A percentile compares a stretch with the other conserved stretches of the same genome.
phyloP scores from a whole-genome alignment of 2,888 invertebrate genomes.

The Trachelus tabidus region DNA sequence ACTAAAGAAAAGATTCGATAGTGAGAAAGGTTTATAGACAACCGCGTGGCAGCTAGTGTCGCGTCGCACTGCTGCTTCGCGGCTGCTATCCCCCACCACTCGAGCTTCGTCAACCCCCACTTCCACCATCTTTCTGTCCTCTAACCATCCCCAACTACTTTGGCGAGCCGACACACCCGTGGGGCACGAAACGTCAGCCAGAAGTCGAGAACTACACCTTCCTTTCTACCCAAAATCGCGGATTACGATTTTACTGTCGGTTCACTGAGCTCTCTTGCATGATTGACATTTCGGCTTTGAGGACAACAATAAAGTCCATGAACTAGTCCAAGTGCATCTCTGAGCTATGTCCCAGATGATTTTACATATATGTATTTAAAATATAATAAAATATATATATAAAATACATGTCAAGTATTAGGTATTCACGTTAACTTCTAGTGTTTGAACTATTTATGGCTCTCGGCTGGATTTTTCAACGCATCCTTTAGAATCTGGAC shows the following conservation, averaged over 20 bases:
- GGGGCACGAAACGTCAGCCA: slow-evolving; percentile 10
- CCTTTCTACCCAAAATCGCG: background rate
- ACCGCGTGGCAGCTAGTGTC: slow-evolving; percentile 60
- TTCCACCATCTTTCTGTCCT: background rate
- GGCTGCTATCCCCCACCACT: slow-evolving; percentile 32
- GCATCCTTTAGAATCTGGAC: no score
- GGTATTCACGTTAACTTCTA: no score
- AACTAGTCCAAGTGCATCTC: background rate
- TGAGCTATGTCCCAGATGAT: background rate
- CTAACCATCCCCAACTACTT: background rate
- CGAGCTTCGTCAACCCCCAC: slow-evolving; percentile 23
- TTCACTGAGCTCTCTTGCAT: background rate
- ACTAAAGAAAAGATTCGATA: slow-evolving; percentile 21
- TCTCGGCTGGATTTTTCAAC: no score
- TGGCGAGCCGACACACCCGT: slow-evolving; percentile 18
- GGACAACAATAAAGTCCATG: background rate
- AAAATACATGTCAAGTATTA: no score
- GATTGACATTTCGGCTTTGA: background rate
- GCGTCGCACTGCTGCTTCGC: slow-evolving; percentile 62
- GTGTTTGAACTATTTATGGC: no score
- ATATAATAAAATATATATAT: background rate
- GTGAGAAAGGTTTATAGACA: slow-evolving; percentile 38
- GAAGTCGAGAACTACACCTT: slow-evolving; percentile 18
- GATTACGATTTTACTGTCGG: background rate
- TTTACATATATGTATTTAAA: background rate